phyloP scores from a whole-genome alignment of 2,113 vertebrate species.

The Lampris incognitus region DNA sequence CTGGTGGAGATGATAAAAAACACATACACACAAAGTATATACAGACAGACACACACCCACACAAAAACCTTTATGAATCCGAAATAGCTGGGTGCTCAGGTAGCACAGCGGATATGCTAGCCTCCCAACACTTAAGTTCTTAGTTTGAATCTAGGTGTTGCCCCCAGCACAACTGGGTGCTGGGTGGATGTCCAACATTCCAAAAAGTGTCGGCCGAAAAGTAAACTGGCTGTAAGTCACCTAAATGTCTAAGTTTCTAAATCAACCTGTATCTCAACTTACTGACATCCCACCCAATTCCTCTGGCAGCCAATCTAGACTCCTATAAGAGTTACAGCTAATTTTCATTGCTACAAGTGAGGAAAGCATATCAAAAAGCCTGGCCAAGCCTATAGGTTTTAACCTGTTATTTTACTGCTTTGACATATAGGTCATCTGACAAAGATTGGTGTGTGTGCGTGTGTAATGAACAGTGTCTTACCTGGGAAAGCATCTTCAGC shows the following conservation, averaged over 20 bases:
- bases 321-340: background rate
- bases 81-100: too few species aligned
- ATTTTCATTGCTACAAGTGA: constrained; percentile 24
- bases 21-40: too few species aligned
- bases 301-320: constrained; percentile 7
- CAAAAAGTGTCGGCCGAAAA: background rate
- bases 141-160: too few species aligned
- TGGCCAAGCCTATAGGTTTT: constrained; percentile 21
- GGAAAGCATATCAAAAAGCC: constrained; percentile 3
- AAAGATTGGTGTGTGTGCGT: constrained; percentile 13
- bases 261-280: constrained; percentile 23
- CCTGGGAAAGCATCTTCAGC: constrained; percentile 29
- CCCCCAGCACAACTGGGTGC: too few species aligned
- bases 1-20: too few species aligned
- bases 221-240: constrained; percentile 12
- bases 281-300: constrained; percentile 36
- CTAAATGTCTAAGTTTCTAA: constrained; percentile 15
- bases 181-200: too few species aligned
- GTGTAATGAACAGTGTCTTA: constrained; percentile 25
- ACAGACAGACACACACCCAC: too few species aligned
- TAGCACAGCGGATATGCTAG: too few species aligned
- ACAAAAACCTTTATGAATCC: too few species aligned
- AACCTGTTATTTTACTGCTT: constrained; percentile 30
- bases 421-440: constrained; percentile 28
- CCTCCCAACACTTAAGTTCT: too few species aligned